These are phyloP conservation scores for Furcula furcula DNA, from an alignment of 2,888 invertebrate genomes.

Conservation along the genomic window DNA sequence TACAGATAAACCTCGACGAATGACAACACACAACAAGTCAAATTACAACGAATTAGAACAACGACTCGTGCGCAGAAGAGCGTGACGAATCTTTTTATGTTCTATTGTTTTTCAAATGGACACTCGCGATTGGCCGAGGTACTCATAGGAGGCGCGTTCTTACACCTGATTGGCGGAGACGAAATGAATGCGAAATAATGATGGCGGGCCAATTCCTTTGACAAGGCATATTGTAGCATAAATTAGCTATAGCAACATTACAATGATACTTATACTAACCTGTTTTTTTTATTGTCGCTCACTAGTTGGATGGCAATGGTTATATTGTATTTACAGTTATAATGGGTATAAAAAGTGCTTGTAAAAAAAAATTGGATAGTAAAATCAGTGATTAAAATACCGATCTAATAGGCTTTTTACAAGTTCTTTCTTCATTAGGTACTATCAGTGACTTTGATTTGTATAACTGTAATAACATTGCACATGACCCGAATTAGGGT, in stretches of 20 bases:
- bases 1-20: constrained; percentile 30
- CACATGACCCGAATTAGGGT: no score
- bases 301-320: no score
- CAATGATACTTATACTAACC: constrained; percentile 36
- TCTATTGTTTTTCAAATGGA: constrained; percentile 80
- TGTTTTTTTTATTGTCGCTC: constrained; percentile 39
- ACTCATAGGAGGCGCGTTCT: constrained; percentile 59
- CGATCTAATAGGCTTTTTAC: no score
- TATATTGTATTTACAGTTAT: no score
- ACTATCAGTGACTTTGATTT: no score
- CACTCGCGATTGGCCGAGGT: constrained; percentile 53
- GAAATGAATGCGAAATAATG: constrained; percentile 71
- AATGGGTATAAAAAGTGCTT: no score
- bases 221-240: constrained; percentile 71
- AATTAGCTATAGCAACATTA: constrained; percentile 54
- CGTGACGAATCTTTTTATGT: constrained; percentile 76
- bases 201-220: constrained; percentile 69
- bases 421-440: no score
- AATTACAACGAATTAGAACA: constrained; percentile 55
- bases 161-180: constrained; percentile 54
- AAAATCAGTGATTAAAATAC: no score
- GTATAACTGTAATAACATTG: no score
- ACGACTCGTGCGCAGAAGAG: constrained; percentile 58
- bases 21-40: constrained; percentile 23
- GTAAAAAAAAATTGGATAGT: no score